Evolutionary conservation across 2,113 vertebrate species (phyloP).

Genomic region (Psephotus haematonotus): DNA sequence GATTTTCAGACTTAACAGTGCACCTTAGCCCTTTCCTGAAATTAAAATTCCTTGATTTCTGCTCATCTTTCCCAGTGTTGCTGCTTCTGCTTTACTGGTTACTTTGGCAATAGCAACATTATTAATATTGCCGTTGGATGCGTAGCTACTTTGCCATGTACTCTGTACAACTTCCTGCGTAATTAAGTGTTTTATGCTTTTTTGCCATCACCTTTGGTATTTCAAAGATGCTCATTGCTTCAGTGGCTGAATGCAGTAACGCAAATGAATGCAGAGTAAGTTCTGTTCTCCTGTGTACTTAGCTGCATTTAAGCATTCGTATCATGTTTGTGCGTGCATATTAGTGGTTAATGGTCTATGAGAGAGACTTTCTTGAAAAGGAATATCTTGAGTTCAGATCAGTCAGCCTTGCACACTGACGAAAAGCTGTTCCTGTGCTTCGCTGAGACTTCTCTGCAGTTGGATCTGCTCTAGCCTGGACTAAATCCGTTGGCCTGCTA

Average conservation of each 20-base stretch:
- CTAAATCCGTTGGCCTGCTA: not conserved
- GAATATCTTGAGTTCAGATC: not conserved
- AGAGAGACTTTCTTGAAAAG: not conserved
- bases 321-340: not conserved
- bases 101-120: not conserved
- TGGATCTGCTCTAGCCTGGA: not conserved
- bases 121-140: not conserved
- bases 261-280: not conserved
- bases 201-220: not conserved
- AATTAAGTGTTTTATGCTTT: not conserved
- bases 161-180: not conserved
- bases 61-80: not conserved
- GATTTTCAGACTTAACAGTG: not conserved
- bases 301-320: not conserved
- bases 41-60: not conserved
- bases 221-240: not conserved
- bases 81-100: not conserved
- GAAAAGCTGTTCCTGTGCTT: conserved; percentile 20
- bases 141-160: accelerated
- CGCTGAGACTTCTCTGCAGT: not conserved
- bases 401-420: not conserved
- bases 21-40: not conserved
- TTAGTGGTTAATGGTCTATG: not conserved
- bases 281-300: not conserved
- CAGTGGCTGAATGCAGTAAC: not conserved